phyloP scores from a whole-genome alignment of 2,888 invertebrate species.

The Thalpophila matura region DNA sequence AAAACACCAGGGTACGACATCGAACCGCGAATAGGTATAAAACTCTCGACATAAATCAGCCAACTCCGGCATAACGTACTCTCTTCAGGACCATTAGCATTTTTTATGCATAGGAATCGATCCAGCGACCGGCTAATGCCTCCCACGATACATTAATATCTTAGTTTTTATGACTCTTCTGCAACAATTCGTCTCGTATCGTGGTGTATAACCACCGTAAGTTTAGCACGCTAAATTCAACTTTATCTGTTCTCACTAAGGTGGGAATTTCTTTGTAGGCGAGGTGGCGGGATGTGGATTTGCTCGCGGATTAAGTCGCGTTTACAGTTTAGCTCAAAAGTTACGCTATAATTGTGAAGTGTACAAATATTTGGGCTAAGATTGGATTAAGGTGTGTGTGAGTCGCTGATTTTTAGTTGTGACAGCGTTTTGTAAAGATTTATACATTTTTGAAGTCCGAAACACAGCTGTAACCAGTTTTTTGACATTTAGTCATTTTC shows the following conservation, averaged over 20 bases:
- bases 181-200: constrained; percentile 83
- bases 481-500: too few species aligned
- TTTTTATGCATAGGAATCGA: constrained; percentile 91
- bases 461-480: too few species aligned
- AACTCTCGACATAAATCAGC: constrained; percentile 85
- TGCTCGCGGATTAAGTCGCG: constrained; percentile 66
- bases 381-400: constrained; percentile 56
- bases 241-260: background rate
- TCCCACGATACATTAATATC: constrained; percentile 91
- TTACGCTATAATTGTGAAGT: constrained; percentile 63
- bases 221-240: constrained; percentile 9
- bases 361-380: constrained; percentile 63
- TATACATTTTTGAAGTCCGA: too few species aligned
- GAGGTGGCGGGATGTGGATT: constrained; percentile 49
- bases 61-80: constrained; percentile 79
- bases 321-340: constrained; percentile 69
- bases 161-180: constrained; percentile 91
- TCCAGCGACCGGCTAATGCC: constrained; percentile 89
- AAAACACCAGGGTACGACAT: constrained; percentile 70
- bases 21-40: constrained; percentile 81
- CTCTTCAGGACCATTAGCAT: constrained; percentile 88
- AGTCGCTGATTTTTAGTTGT: constrained; percentile 12
- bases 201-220: constrained; percentile 68
- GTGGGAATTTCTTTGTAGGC: constrained; percentile 38
- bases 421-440: background rate